Conservation (phyloP, 1,140 invertebrate genomes). For the Drosophila arizonae region DNA sequence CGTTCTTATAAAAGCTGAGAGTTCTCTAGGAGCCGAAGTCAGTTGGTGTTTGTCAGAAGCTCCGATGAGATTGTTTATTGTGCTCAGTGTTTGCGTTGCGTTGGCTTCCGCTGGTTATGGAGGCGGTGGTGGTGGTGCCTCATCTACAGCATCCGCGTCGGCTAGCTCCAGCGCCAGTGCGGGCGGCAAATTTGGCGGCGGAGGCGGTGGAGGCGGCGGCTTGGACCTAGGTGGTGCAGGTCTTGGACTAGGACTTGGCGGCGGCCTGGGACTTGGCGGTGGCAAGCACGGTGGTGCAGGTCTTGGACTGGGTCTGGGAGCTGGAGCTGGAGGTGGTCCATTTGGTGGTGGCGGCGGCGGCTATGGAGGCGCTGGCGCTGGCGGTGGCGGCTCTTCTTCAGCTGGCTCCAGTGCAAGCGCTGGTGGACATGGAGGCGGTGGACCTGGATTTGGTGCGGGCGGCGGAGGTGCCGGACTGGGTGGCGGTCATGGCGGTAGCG, state of each 20-base stretch:
- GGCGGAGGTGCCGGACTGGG: slow-evolving; percentile 12
- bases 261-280: slow-evolving; percentile 30
- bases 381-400: slow-evolving; percentile 16
- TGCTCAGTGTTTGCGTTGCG: slow-evolving; percentile 66
- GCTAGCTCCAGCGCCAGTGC: slow-evolving; percentile 35
- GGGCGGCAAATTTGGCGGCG: slow-evolving; percentile 38
- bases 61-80: slow-evolving; percentile 74
- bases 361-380: slow-evolving; percentile 1
- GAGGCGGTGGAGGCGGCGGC: slow-evolving; percentile 35
- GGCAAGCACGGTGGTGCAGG: slow-evolving; percentile 26
- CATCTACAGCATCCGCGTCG: slow-evolving; percentile 50
- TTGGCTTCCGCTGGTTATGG: slow-evolving; percentile 58
- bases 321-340: slow-evolving; percentile 2
- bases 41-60: slow-evolving; percentile 56
- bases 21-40: slow-evolving; percentile 45
- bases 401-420: background rate
- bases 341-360: slow-evolving; percentile 26
- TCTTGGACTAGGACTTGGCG: slow-evolving; percentile 17
- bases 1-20: slow-evolving; percentile 60
- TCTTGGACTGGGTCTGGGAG: slow-evolving; percentile 18
- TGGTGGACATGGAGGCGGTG: slow-evolving; percentile 5
- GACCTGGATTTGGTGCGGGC: background rate
- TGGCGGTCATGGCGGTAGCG: slow-evolving; percentile 9
- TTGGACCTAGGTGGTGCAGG: slow-evolving; percentile 17
- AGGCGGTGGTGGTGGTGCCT: slow-evolving; percentile 42